Percentiles rank a stretch among this genome's conserved stretches.
Conservation (phyloP, 1,140 invertebrate genomes). For the Agrilus planipennis region DNA sequence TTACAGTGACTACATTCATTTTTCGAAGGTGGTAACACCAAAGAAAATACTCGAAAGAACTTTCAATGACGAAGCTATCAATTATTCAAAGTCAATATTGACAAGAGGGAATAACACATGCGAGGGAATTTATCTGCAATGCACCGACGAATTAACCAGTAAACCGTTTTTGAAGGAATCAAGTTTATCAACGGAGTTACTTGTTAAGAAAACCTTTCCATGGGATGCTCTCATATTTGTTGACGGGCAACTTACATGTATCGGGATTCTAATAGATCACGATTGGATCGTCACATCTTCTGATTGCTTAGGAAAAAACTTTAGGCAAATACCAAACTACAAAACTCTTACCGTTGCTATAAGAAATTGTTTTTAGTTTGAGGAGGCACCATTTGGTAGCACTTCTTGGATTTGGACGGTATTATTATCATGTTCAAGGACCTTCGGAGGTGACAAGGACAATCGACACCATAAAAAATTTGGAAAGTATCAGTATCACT, state of each 20-base stretch:
- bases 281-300: constrained; percentile 50
- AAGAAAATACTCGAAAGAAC: constrained; percentile 12
- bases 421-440: too few species aligned
- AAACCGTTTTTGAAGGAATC: too few species aligned
- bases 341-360: too few species aligned
- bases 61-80: neutral
- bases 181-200: too few species aligned
- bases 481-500: too few species aligned
- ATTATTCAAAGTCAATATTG: constrained; percentile 2
- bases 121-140: constrained; percentile 29
- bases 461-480: too few species aligned
- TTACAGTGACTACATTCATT: constrained; percentile 36
- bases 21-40: constrained; percentile 16
- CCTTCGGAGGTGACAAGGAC: too few species aligned
- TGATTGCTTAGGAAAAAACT: constrained; percentile 33
- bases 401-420: too few species aligned
- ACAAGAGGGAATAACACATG: constrained; percentile 17
- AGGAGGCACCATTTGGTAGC: too few species aligned
- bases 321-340: constrained; percentile 1
- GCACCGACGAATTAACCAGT: constrained; percentile 14
- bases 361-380: too few species aligned
- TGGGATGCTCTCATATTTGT: constrained; percentile 57
- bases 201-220: too few species aligned
- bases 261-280: constrained; percentile 48
- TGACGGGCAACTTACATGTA: constrained; percentile 51